These are phyloP conservation scores for Zosterops lateralis DNA, from an alignment of 2,113 vertebrate species.

Conservation along the genomic window DNA sequence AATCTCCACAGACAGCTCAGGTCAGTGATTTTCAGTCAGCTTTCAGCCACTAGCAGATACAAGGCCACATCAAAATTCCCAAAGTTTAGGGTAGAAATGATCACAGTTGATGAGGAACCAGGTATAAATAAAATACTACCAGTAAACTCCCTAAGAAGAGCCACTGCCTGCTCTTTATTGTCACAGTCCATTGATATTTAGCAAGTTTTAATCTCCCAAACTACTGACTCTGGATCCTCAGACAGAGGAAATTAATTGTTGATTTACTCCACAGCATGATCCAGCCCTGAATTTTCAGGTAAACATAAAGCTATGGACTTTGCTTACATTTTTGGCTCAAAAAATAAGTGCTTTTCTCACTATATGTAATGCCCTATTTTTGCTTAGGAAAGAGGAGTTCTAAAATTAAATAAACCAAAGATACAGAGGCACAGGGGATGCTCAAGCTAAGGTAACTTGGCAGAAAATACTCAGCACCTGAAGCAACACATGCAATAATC, in stretches of 20 bases:
- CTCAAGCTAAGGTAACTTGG: background rate
- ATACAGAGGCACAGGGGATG: background rate
- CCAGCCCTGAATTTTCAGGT: background rate
- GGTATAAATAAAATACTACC: background rate
- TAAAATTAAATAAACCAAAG: background rate
- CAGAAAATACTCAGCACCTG: background rate
- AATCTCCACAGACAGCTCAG: background rate
- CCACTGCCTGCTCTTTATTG: background rate
- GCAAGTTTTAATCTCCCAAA: background rate
- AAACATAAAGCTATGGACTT: background rate
- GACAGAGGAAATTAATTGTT: background rate
- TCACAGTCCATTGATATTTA: background rate
- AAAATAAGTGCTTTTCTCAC: background rate
- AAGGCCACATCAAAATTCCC: background rate
- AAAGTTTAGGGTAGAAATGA: background rate
- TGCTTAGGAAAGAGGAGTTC: background rate
- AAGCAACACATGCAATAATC: background rate
- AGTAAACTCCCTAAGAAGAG: background rate
- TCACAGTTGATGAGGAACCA: background rate
- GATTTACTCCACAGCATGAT: background rate
- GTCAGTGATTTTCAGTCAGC: background rate
- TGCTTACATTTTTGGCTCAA: background rate
- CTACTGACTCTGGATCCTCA: background rate
- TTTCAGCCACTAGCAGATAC: background rate
- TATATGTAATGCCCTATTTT: background rate